A percentile compares a stretch with the other conserved stretches of the same genome.
Evolutionary conservation across 2,888 invertebrate species (phyloP).

Genomic region (Pilophorus perplexus): DNA sequence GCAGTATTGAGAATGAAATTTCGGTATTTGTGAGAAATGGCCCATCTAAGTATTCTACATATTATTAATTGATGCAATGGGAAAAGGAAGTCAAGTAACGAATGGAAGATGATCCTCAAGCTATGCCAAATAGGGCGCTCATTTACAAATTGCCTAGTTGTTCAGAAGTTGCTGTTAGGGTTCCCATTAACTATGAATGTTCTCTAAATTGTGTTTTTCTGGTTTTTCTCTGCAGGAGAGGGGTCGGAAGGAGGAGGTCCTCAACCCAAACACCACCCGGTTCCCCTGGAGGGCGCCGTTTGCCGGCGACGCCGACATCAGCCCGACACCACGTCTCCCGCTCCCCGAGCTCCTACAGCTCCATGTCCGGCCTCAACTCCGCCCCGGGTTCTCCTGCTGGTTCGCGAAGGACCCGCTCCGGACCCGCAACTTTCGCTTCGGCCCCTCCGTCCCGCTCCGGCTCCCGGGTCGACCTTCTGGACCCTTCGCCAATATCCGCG

Average conservation of each 20-base stretch:
- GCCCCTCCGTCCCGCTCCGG: conserved; percentile 49
- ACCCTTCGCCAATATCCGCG: conserved; percentile 38
- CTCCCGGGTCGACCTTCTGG: conserved; percentile 48
- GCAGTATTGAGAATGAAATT: too few relatives aligned
- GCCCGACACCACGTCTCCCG: conserved; percentile 53
- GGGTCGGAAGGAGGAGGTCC: conserved; percentile 52
- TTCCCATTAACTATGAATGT: too few relatives aligned
- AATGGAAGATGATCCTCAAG: too few relatives aligned
- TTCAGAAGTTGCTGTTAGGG: too few relatives aligned
- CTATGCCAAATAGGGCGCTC: too few relatives aligned
- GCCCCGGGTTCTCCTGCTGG: conserved; percentile 21
- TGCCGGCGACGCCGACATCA: conserved; percentile 47
- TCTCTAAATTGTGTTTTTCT: too few relatives aligned
- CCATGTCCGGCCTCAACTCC: conserved; percentile 24
- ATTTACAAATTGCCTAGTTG: too few relatives aligned
- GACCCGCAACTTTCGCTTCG: conserved; percentile 66
- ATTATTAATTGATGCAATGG: too few relatives aligned
- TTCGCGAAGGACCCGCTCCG: conserved; percentile 64
- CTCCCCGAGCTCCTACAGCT: conserved; percentile 51
- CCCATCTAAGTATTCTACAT: too few relatives aligned
- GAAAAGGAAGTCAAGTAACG: too few relatives aligned
- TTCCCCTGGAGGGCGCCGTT: conserved; percentile 53
- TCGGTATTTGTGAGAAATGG: too few relatives aligned
- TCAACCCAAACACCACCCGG: conserved; percentile 53
- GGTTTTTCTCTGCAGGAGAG: conserved; percentile 30